Conservation (phyloP, 1,140 invertebrate species). For the Limonius californicus region DNA sequence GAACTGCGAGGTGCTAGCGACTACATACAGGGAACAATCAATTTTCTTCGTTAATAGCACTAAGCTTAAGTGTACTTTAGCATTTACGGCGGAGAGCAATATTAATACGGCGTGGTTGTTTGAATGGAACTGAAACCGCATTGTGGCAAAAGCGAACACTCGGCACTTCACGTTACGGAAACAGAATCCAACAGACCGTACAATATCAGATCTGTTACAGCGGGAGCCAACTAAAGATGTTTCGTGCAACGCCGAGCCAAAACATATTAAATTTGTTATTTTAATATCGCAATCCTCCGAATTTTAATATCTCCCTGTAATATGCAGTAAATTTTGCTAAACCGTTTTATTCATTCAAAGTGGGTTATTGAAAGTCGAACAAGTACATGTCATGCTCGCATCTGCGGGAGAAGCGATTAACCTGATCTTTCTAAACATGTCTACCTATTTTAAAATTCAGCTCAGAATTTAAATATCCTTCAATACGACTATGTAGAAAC, state of each 20-base stretch:
- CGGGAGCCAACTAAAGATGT: neutral
- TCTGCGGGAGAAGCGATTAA: too few species aligned
- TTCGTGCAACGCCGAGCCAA: too few species aligned
- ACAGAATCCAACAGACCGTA: neutral
- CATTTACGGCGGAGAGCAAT: constrained; percentile 1
- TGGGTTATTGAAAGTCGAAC: too few species aligned
- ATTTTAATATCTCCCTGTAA: too few species aligned
- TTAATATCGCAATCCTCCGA: too few species aligned
- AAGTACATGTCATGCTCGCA: too few species aligned
- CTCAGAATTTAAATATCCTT: too few species aligned
- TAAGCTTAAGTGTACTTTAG: neutral
- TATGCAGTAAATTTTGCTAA: neutral
- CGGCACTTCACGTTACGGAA: neutral
- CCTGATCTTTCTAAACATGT: too few species aligned
- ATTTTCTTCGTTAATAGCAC: neutral
- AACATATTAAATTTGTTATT: too few species aligned
- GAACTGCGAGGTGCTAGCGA: neutral
- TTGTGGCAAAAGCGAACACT: neutral
- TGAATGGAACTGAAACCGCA: neutral
- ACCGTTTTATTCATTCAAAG: neutral
- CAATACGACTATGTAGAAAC: too few species aligned
- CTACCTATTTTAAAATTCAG: too few species aligned
- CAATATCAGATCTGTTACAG: neutral
- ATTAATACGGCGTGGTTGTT: neutral
- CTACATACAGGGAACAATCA: neutral